These are phyloP conservation scores for Acleris cristana DNA, from an alignment of 2,888 invertebrate species.

Conservation along the genomic window DNA sequence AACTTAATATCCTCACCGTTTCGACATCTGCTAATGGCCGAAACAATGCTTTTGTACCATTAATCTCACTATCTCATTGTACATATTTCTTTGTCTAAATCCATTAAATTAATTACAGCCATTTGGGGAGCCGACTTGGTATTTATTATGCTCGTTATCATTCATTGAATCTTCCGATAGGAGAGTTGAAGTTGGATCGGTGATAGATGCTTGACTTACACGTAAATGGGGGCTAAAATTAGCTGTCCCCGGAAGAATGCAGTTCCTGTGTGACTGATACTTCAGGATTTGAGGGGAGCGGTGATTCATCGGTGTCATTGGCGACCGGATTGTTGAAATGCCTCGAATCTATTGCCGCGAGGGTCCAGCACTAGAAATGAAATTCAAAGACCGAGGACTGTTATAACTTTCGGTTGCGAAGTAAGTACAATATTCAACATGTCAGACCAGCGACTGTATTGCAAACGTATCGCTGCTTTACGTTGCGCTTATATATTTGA, in stretches of 20 bases:
- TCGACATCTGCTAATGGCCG: constrained; percentile 63
- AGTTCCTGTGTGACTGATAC: constrained; percentile 76
- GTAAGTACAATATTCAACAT: no score
- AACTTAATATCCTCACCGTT: constrained; percentile 47
- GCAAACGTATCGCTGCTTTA: no score
- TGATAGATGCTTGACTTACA: constrained; percentile 79
- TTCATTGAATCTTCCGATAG: constrained; percentile 81
- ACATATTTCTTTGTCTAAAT: constrained; percentile 84
- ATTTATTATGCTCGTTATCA: constrained; percentile 83
- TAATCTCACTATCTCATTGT: constrained; percentile 80
- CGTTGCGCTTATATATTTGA: no score
- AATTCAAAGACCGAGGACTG: constrained; percentile 44
- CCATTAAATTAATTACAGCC: constrained; percentile 82
- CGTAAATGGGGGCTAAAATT: constrained; percentile 78
- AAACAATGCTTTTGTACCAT: constrained; percentile 69
- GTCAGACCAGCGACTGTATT: no score
- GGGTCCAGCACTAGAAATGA: no score
- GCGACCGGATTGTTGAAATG: constrained; percentile 60
- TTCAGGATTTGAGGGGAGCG: constrained; percentile 51
- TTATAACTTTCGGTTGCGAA: no score
- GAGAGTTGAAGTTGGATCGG: constrained; percentile 58
- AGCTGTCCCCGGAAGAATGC: constrained; percentile 79
- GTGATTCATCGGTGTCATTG: constrained; percentile 78
- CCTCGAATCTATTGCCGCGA: constrained; percentile 42
- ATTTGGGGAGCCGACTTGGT: constrained; percentile 78